Percentiles rank a stretch among this genome's conserved stretches.
Evolutionary conservation across 2,113 vertebrate genomes (phyloP).

Genomic region (Protobothrops mucrosquamatus): DNA sequence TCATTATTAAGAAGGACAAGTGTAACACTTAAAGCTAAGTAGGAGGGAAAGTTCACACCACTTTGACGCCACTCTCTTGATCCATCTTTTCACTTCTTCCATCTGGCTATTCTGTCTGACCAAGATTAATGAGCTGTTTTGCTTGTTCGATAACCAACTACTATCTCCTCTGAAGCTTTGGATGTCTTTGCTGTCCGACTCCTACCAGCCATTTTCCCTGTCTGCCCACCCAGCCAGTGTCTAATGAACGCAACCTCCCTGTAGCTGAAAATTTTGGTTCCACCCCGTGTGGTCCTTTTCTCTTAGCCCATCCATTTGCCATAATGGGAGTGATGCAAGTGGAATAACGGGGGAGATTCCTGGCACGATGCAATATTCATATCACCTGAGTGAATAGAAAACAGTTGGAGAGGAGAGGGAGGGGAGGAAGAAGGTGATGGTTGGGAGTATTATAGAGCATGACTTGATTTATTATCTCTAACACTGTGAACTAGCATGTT

Average conservation of each 20-base stretch:
- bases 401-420: neutral
- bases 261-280: neutral
- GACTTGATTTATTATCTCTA: slow-evolving; percentile 7
- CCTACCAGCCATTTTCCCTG: neutral
- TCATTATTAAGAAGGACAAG: neutral
- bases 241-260: slow-evolving; percentile 10
- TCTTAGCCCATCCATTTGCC: neutral
- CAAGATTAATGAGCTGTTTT: neutral
- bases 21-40: accelerated
- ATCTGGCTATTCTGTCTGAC: neutral
- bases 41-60: neutral
- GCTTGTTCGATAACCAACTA: neutral
- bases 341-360: accelerated
- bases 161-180: neutral
- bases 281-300: neutral
- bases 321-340: neutral
- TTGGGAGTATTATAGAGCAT: neutral
- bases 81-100: slow-evolving; percentile 13
- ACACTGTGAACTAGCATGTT: neutral
- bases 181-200: neutral
- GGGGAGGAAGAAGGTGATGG: accelerated
- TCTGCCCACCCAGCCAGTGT: neutral
- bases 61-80: neutral
- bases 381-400: neutral
- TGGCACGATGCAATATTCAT: neutral